Evolutionary conservation across 2,113 vertebrate genomes (phyloP).

Genomic region (Catharus minimus): DNA sequence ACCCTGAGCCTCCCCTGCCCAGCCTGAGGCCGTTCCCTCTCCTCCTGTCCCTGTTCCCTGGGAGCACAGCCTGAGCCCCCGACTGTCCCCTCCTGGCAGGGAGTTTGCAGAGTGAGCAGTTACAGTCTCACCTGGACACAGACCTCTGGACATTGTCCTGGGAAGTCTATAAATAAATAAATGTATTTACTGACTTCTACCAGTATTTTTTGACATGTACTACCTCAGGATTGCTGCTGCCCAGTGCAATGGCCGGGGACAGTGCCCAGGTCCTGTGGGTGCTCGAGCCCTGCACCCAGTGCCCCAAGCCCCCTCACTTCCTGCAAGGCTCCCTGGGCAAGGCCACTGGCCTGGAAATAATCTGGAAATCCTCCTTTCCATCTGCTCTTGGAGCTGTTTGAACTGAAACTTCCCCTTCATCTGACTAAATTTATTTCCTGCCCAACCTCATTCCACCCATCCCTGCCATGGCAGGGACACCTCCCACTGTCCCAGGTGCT

Average conservation of each 20-base stretch:
- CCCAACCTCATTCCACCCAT: background rate
- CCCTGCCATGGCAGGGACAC: background rate
- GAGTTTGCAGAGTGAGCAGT: background rate
- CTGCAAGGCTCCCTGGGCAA: background rate
- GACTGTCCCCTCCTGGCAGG: background rate
- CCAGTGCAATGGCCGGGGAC: rapidly evolving
- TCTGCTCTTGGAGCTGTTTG: background rate
- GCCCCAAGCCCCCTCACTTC: background rate
- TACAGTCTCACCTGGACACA: background rate
- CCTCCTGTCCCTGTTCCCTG: background rate
- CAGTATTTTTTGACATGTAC: background rate
- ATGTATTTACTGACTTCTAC: background rate
- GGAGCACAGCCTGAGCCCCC: background rate
- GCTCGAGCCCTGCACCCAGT: rapidly evolving
- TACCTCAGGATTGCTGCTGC: background rate
- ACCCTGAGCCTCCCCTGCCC: background rate
- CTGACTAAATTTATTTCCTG: background rate
- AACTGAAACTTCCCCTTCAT: background rate
- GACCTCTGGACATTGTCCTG: background rate
- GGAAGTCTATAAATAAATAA: background rate
- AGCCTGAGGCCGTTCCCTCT: background rate
- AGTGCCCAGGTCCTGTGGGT: rapidly evolving
- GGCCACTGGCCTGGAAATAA: background rate
- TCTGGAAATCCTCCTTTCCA: background rate
- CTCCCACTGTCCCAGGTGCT: background rate